Base-by-base conservation (phyloP, 1,140 invertebrate species). In the Cecropterus lyciades region DNA sequence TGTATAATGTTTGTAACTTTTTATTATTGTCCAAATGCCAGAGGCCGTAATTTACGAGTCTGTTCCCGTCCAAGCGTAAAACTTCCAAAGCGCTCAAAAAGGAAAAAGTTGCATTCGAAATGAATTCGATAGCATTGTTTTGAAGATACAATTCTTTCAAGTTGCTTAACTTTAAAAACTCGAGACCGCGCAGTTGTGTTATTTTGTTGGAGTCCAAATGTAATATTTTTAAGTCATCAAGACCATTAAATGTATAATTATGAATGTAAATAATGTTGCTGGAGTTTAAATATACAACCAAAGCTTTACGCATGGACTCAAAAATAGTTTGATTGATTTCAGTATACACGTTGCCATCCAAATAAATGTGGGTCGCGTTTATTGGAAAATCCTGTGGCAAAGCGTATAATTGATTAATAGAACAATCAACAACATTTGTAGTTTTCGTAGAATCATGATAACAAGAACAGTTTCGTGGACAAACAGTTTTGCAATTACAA, bases 331-430 rank as follows among this genome's bases (percentile, higher is more conserved):
- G 96, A 72, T 97, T 95, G 49, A 98, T 82, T 78, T 95, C 94
- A 48, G 93, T 94, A 69, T 98, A 95, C 69, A 82, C 78, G 80
- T 97, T 94, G 42, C 97, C 97, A 85, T 98, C 97, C 66, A 98
- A 87, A 86, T 97, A 98, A 10, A 98, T 94, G 84, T 98, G 96
- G n/a, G 97, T 98, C 0, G 96, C 96, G 83, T 97, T 97, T 94
- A 97, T 96, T 0, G 97, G 97, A 73, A 98, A 95, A 40, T 95
- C 93, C 4, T 94, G 89, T 0, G 97, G 97, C 49, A 98, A 94
- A 46, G 94, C 92, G 51, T 93, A 87, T 53, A 94, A 93, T 72
- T 96, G 94, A 69, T 95, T 94, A 92, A 73, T 95, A 93, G 92
- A 91, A 80, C 96, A 98, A 84, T 97, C 96, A 27, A 97, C 96